Percentiles rank a stretch among this genome's conserved stretches.
Conservation (phyloP, 1,140 invertebrate species). For the Frieseomelitta varia region DNA sequence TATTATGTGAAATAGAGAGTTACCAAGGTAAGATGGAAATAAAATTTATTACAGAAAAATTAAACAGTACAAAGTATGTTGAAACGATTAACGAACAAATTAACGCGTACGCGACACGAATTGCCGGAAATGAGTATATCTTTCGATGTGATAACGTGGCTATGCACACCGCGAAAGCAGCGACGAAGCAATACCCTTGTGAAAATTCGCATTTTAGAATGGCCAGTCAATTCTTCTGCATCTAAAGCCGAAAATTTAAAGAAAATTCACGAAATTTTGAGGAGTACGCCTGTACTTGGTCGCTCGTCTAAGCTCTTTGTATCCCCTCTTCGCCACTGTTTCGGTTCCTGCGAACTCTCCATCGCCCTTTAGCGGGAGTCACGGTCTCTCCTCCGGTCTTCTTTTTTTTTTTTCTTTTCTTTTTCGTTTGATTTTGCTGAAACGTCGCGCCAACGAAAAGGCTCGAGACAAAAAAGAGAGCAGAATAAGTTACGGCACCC, state of each 20-base stretch:
- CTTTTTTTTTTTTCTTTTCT: conserved; percentile 62
- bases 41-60: no score
- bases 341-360: conserved; percentile 60
- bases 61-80: no score
- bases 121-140: no score
- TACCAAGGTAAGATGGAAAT: no score
- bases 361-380: conserved; percentile 36
- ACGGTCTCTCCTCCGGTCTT: conserved; percentile 33
- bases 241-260: neutral
- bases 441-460: conserved; percentile 64
- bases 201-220: no score
- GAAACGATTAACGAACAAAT: no score
- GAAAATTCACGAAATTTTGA: neutral
- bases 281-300: neutral
- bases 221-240: no score
- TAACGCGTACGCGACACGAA: no score
- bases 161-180: no score
- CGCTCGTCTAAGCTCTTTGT: conserved; percentile 21
- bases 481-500: conserved; percentile 29
- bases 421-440: conserved; percentile 51
- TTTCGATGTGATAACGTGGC: no score
- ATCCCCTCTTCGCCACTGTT: conserved; percentile 34
- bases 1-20: no score
- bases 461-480: conserved; percentile 53
- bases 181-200: no score